Evolutionary conservation across 2,888 invertebrate species (phyloP).

Genomic region (Pheosia gnoma): DNA sequence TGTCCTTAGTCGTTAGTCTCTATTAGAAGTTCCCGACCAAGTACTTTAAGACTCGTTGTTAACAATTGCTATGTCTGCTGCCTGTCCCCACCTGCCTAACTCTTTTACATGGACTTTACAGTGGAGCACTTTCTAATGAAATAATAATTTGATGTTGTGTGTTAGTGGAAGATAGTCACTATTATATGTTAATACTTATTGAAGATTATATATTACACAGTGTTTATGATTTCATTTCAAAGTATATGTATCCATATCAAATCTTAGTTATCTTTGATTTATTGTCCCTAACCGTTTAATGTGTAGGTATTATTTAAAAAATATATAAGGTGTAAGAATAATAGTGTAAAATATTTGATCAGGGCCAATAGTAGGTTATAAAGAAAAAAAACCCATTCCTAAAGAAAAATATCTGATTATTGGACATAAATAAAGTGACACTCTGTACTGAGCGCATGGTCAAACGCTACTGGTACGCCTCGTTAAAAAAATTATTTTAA

Average conservation of each 20-base stretch:
- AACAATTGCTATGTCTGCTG: slow-evolving; percentile 55
- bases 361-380: no score
- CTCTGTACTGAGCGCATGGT: no score
- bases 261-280: neutral
- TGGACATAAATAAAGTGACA: no score
- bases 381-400: no score
- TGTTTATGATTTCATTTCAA: no score
- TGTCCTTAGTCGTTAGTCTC: slow-evolving; percentile 78
- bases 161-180: slow-evolving; percentile 21
- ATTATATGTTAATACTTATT: no score
- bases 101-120: slow-evolving; percentile 27
- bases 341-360: no score
- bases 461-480: no score
- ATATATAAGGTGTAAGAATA: slow-evolving; percentile 3
- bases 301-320: slow-evolving; percentile 9
- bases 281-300: neutral
- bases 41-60: slow-evolving; percentile 77
- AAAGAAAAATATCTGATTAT: no score
- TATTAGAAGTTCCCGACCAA: slow-evolving; percentile 82
- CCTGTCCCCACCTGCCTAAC: slow-evolving; percentile 29
- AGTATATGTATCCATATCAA: no score
- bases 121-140: slow-evolving; percentile 24
- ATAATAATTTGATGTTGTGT: slow-evolving; percentile 15
- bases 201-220: no score
- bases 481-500: no score